phyloP scores from a whole-genome alignment of 2,113 vertebrate genomes.

The Australoheros scitulus region DNA sequence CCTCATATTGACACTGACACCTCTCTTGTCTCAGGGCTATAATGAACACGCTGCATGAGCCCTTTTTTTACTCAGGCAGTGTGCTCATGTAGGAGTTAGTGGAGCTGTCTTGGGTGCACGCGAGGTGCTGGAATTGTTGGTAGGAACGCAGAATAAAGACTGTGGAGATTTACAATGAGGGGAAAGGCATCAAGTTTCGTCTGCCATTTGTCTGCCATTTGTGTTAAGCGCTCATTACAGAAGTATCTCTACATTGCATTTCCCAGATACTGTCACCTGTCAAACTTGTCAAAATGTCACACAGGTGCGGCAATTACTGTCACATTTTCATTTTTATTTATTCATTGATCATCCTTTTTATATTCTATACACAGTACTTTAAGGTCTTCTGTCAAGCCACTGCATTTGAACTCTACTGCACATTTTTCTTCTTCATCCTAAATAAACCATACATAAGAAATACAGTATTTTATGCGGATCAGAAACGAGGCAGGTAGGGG shows the following conservation, averaged over 20 bases:
- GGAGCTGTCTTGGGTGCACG: not conserved
- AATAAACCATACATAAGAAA: not conserved
- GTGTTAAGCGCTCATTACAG: constrained; percentile 21
- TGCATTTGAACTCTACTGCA: not conserved
- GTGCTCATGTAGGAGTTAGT: not conserved
- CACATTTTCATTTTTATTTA: constrained; percentile 1
- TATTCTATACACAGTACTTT: not conserved
- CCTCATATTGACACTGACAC: constrained; percentile 35
- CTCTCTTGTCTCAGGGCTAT: constrained; percentile 33
- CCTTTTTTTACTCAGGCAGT: not conserved
- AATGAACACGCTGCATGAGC: constrained; percentile 27
- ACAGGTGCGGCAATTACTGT: not conserved
- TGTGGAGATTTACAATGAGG: not conserved
- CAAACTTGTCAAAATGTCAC: constrained; percentile 15
- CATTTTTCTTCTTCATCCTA: not conserved
- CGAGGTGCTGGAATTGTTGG: not conserved
- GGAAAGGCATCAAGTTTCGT: not conserved
- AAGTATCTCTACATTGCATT: not conserved
- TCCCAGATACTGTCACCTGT: not conserved
- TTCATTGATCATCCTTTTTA: constrained; percentile 20
- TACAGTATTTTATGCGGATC: not conserved
- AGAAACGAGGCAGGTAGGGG: not conserved
- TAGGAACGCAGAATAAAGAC: not conserved
- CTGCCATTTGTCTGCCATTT: not conserved
- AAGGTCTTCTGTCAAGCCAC: not conserved